Percentiles rank a stretch among this genome's conserved stretches.
These are phyloP conservation scores for Synanthedon andrenaeformis DNA, from an alignment of 2,888 invertebrate genomes.

Conservation along the genomic window DNA sequence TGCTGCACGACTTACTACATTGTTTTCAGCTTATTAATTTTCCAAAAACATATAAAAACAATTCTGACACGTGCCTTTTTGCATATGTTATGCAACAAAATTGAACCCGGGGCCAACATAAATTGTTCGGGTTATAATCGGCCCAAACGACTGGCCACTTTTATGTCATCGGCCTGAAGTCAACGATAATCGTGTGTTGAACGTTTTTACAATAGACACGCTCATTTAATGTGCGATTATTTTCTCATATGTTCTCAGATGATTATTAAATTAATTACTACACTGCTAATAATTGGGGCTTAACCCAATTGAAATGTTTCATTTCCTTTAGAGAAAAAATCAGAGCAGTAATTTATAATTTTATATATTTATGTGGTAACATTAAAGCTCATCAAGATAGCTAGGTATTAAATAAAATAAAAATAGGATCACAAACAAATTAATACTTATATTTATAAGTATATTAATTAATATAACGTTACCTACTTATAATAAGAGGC, in stretches of 20 bases:
- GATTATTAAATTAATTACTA: no score
- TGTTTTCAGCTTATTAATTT: slow-evolving; percentile 19
- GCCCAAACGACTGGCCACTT: slow-evolving; percentile 30
- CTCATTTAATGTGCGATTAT: slow-evolving; percentile 8
- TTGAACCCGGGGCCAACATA: slow-evolving; percentile 11
- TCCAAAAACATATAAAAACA: slow-evolving; percentile 13
- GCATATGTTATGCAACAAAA: slow-evolving; percentile 28
- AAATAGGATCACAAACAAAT: no score
- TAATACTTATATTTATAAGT: no score
- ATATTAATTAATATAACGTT: no score
- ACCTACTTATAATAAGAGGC: no score
- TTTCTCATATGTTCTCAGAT: not conserved
- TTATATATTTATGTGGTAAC: no score
- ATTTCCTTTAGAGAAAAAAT: no score
- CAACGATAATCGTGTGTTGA: slow-evolving; percentile 15
- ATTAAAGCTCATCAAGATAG: no score
- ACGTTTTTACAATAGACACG: slow-evolving; percentile 14
- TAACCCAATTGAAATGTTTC: no score
- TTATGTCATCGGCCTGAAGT: slow-evolving; percentile 38
- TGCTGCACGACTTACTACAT: slow-evolving; percentile 15
- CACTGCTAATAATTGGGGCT: no score
- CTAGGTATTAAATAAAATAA: no score
- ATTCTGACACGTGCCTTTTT: slow-evolving; percentile 34
- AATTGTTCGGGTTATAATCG: slow-evolving; percentile 24
- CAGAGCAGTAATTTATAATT: no score